Evolutionary conservation across 2,888 invertebrate genomes (phyloP).

Genomic region (Torymus aiolomorphi): DNA sequence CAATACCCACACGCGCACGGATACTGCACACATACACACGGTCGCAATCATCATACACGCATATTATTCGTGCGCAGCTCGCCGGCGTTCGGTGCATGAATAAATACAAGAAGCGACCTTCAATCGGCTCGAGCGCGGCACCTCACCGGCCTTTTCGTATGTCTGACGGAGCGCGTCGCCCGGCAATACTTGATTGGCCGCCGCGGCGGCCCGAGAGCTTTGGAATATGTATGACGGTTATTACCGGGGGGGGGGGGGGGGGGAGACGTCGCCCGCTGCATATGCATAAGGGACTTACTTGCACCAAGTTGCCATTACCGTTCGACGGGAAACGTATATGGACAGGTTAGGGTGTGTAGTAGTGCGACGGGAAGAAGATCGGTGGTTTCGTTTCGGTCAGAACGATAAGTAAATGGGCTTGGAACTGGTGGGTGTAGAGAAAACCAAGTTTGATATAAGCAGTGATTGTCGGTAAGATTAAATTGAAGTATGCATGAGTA

Average conservation of each 20-base stretch:
- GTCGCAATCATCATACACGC: no score
- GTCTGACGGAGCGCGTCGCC: constrained; percentile 49
- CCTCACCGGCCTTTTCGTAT: constrained; percentile 30
- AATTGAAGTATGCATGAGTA: neutral
- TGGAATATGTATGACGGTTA: constrained; percentile 46
- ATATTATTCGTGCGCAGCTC: neutral
- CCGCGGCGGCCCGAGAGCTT: neutral
- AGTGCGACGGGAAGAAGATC: no score
- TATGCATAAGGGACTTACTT: constrained; percentile 24
- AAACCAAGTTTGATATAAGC: no score
- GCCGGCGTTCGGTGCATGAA: constrained; percentile 28
- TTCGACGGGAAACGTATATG: no score
- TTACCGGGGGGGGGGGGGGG: constrained; percentile 7
- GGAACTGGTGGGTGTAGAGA: no score
- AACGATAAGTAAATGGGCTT: no score
- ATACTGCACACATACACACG: neutral
- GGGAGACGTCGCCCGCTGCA: constrained; percentile 19
- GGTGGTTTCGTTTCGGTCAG: no score
- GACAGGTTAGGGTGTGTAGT: no score
- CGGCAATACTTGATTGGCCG: constrained; percentile 36
- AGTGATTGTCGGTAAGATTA: neutral
- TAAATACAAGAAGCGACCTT: constrained; percentile 50
- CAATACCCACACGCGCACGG: neutral
- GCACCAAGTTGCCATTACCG: no score
- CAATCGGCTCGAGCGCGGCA: constrained; percentile 19